Percentiles rank a stretch among this genome's conserved stretches.
Conservation (phyloP, 2,888 invertebrate genomes). For the Lordiphosa fenestrarum region DNA sequence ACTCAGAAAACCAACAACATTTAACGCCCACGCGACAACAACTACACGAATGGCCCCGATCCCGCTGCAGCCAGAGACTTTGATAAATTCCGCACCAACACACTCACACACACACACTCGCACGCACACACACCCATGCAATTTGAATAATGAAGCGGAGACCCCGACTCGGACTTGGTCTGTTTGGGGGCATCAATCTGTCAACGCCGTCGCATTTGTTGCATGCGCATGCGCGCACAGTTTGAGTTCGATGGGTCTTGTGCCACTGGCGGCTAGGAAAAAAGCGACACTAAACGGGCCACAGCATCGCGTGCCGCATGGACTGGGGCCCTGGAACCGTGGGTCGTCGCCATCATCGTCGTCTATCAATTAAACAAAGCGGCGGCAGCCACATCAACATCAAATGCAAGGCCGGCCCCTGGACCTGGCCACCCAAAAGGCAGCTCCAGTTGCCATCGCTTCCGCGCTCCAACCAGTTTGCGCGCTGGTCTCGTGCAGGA, state of each 20-base stretch:
- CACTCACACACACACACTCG: constrained; percentile 25
- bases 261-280: constrained; percentile 69
- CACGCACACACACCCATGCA: constrained; percentile 17
- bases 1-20: constrained; percentile 47
- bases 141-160: constrained; percentile 76
- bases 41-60: constrained; percentile 49
- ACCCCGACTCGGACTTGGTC: constrained; percentile 21
- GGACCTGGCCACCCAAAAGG: constrained; percentile 66
- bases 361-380: constrained; percentile 70
- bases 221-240: constrained; percentile 76
- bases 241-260: constrained; percentile 77
- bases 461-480: constrained; percentile 30
- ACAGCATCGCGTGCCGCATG: constrained; percentile 63
- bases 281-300: constrained; percentile 42
- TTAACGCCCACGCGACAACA: constrained; percentile 69
- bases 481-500: constrained; percentile 56
- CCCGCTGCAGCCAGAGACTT: constrained; percentile 44
- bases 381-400: constrained; percentile 61
- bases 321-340: constrained; percentile 49
- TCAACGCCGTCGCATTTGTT: constrained; percentile 70
- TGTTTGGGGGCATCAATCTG: constrained; percentile 69
- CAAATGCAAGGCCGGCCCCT: constrained; percentile 67
- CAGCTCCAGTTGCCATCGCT: constrained; percentile 66
- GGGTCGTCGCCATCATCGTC: constrained; percentile 47
- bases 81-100: constrained; percentile 71